A percentile compares a stretch with the other conserved stretches of the same genome.
Evolutionary conservation across 23 tunicate species (phyloP).

Genomic region (Ciona savignyi): DNA sequence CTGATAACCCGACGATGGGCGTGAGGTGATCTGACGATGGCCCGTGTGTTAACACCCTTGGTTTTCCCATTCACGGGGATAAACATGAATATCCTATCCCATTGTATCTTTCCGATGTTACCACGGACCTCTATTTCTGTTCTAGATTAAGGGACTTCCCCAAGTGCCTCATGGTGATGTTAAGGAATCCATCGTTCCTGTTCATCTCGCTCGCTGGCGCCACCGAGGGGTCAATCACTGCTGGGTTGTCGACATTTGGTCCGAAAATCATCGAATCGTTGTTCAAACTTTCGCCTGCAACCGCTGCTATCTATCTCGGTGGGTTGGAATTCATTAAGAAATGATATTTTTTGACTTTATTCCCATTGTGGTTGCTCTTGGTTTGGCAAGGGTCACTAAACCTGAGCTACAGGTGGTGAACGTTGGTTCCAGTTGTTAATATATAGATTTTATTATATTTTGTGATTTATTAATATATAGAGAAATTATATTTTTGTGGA

Average conservation of each 20-base stretch:
- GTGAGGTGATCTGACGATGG: too few relatives aligned
- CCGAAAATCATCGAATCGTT: slow-evolving; percentile 66
- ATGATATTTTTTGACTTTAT: not conserved
- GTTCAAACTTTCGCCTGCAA: slow-evolving; percentile 50
- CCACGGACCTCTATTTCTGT: not conserved
- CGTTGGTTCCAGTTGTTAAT: too few relatives aligned
- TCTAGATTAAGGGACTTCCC: slow-evolving; percentile 70
- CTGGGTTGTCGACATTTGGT: slow-evolving; percentile 70
- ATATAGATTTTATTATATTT: not conserved
- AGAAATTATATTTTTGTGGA: too few relatives aligned
- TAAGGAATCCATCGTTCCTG: slow-evolving; percentile 47
- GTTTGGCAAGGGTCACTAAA: not conserved
- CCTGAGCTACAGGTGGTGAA: too few relatives aligned
- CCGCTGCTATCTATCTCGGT: slow-evolving; percentile 45
- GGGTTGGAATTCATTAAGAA: not conserved
- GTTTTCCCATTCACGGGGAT: too few relatives aligned
- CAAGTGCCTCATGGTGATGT: slow-evolving; percentile 29
- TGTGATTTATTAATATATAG: not conserved
- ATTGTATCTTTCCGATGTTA: not conserved
- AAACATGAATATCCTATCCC: not conserved
- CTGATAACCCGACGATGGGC: too few relatives aligned
- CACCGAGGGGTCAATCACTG: slow-evolving; percentile 31
- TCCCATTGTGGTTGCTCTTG: not conserved
- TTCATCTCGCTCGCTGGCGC: slow-evolving; percentile 55
- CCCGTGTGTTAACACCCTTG: too few relatives aligned